phyloP scores from a whole-genome alignment of 2,888 invertebrate genomes.

The Athetis lepigone region DNA sequence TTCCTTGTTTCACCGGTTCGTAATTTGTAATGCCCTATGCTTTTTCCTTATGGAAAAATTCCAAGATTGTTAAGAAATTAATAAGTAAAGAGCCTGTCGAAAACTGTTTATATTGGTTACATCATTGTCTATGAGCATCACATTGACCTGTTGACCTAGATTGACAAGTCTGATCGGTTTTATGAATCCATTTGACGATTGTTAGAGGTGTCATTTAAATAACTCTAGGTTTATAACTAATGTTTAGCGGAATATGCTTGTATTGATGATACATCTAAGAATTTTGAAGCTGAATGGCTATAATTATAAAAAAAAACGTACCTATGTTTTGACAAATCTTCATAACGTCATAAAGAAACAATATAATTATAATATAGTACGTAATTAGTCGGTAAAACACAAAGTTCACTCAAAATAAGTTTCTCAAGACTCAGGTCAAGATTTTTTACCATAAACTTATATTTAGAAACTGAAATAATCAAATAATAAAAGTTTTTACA shows the following conservation, averaged over 20 bases:
- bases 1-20: constrained; percentile 40
- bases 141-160: neutral
- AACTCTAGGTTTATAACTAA: neutral
- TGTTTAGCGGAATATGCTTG: neutral
- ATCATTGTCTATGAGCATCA: neutral
- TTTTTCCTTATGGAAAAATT: constrained; percentile 21
- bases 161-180: constrained; percentile 1
- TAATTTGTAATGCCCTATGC: neutral
- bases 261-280: neutral
- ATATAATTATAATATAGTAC: neutral
- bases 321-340: too few species aligned
- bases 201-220: neutral
- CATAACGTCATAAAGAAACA: neutral
- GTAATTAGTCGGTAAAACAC: neutral
- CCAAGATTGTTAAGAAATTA: neutral
- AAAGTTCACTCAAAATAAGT: constrained; percentile 9
- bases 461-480: constrained; percentile 4
- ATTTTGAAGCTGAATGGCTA: neutral
- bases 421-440: neutral
- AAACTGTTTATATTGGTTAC: neutral
- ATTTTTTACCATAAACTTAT: constrained; percentile 13
- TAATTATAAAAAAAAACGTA: too few species aligned
- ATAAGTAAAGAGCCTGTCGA: neutral
- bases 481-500: too few species aligned
- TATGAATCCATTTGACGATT: neutral